A percentile compares a stretch with the other conserved stretches of the same genome.
These are phyloP conservation scores for Mormyrus hasselquistii DNA, from an alignment of 2,797 vertebrate species.

Conservation along the genomic window DNA sequence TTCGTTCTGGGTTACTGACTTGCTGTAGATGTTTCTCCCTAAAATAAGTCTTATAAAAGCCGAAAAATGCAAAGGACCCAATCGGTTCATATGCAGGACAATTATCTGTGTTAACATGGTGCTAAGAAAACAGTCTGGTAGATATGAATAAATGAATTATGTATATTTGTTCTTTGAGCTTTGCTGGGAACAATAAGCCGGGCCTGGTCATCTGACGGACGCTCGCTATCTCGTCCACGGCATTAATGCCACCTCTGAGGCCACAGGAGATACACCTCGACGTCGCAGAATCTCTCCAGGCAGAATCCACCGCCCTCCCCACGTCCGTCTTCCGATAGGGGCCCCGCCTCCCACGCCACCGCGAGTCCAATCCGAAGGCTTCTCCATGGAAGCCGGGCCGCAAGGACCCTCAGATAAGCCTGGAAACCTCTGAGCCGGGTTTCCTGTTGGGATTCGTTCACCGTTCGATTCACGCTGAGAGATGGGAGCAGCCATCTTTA, in stretches of 20 bases:
- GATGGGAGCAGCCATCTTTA: not conserved
- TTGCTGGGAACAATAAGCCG: constrained; percentile 10
- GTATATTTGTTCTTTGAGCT: constrained; percentile 20
- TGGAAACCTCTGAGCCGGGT: not conserved
- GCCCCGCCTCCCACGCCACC: not conserved
- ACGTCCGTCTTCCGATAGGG: not conserved
- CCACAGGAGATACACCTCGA: not conserved
- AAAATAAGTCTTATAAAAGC: not conserved
- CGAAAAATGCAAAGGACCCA: not conserved
- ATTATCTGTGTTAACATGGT: not conserved
- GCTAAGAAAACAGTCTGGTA: not conserved
- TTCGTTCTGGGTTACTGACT: not conserved
- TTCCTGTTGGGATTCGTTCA: not conserved
- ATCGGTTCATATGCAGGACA: not conserved
- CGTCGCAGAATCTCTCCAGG: not conserved
- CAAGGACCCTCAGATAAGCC: not conserved
- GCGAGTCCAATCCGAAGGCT: not conserved
- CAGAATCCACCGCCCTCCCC: not conserved
- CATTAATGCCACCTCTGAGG: not conserved
- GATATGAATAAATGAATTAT: constrained; percentile 24
- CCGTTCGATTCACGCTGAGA: not conserved
- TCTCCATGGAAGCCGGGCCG: not conserved
- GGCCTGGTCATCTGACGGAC: not conserved
- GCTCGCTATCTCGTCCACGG: not conserved
- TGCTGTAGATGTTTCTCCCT: not conserved